A percentile compares a stretch with the other conserved stretches of the same genome.
Evolutionary conservation across 2,113 vertebrate genomes (phyloP).

Genomic region (Heterotilapia buettikoferi): DNA sequence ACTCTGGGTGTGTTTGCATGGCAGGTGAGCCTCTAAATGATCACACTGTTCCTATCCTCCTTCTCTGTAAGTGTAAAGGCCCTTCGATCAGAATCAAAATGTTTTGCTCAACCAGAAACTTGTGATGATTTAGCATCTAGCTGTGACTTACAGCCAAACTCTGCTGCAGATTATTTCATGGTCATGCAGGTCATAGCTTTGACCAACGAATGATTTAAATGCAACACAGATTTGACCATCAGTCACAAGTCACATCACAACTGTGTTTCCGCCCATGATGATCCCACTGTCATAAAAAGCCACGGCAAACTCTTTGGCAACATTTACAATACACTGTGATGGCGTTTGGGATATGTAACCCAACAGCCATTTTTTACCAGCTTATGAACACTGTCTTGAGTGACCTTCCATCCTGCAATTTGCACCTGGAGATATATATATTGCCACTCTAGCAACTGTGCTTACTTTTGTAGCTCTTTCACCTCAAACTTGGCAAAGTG

Average conservation of each 20-base stretch:
- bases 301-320: neutral
- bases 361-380: neutral
- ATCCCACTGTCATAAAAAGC: neutral
- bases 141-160: neutral
- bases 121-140: neutral
- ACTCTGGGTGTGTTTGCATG: neutral
- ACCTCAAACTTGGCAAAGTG: neutral
- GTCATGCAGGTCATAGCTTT: neutral
- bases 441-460: neutral
- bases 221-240: neutral
- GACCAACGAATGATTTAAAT: neutral
- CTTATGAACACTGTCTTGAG: neutral
- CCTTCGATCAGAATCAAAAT: neutral
- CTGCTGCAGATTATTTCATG: neutral
- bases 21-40: neutral
- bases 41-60: neutral
- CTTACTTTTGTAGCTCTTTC: neutral
- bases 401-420: neutral
- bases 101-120: neutral
- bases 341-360: neutral
- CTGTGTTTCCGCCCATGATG: neutral
- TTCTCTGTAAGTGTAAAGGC: neutral
- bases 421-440: neutral
- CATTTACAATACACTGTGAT: neutral
- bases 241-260: neutral